A percentile compares a stretch with the other conserved stretches of the same genome.
Evolutionary conservation across 1,140 invertebrate species (phyloP).

Genomic region (Bombus polaris): DNA sequence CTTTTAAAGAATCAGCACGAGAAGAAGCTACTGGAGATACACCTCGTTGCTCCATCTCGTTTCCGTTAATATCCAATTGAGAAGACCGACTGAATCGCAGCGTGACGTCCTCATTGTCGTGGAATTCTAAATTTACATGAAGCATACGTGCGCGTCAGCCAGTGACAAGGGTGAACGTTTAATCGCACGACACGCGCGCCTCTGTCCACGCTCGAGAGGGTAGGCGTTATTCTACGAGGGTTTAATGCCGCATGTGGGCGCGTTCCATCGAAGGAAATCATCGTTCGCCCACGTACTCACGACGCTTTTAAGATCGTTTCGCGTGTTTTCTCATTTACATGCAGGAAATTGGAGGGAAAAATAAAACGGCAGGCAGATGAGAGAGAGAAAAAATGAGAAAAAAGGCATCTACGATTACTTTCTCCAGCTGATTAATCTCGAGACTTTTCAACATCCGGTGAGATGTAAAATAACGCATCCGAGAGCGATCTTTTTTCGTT

Average conservation of each 20-base stretch:
- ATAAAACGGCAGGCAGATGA: too few relatives aligned
- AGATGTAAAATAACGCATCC: conserved; percentile 10
- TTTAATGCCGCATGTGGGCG: background rate
- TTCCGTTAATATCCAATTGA: conserved; percentile 23
- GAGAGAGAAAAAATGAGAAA: background rate
- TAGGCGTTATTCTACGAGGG: conserved; percentile 25
- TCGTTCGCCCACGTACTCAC: background rate
- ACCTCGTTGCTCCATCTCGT: background rate
- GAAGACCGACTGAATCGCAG: conserved; percentile 7
- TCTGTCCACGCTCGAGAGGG: background rate
- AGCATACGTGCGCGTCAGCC: background rate
- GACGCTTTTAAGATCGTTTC: background rate
- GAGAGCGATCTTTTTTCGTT: background rate
- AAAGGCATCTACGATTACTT: background rate
- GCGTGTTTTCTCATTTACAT: background rate
- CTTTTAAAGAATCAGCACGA: too few relatives aligned
- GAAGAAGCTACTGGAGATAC: too few relatives aligned
- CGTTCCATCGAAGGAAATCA: background rate
- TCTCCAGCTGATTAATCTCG: background rate
- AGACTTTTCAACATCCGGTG: conserved; percentile 4
- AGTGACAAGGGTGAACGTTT: conserved; percentile 32
- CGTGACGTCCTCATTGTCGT: conserved; percentile 7
- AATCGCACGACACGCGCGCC: conserved; percentile 14
- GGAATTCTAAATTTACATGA: conserved; percentile 27
- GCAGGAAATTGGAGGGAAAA: background rate